phyloP scores from a whole-genome alignment of 2,888 invertebrate genomes.

The Laothoe populi region DNA sequence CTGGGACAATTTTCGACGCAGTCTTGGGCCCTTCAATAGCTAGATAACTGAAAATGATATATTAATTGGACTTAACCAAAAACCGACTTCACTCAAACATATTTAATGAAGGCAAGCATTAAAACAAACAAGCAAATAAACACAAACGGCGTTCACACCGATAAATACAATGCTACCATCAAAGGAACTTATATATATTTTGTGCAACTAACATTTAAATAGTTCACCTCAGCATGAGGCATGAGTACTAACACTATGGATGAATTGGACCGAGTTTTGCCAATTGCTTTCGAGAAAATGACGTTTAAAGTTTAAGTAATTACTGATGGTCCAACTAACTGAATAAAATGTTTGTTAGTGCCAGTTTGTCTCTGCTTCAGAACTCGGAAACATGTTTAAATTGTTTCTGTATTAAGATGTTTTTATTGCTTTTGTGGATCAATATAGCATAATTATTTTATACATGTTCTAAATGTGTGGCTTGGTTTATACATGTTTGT shows the following conservation, averaged over 20 bases:
- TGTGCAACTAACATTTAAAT: conserved; percentile 31
- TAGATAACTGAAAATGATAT: conserved; percentile 1
- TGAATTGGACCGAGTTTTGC: neutral
- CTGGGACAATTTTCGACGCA: too few relatives aligned
- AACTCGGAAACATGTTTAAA: too few relatives aligned
- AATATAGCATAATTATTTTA: too few relatives aligned
- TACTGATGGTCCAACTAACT: too few relatives aligned
- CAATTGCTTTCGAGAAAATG: too few relatives aligned
- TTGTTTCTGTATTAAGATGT: too few relatives aligned
- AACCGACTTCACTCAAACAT: neutral
- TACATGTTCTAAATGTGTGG: too few relatives aligned
- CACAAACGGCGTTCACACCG: conserved; percentile 23
- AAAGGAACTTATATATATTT: conserved; percentile 32
- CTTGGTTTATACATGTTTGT: too few relatives aligned
- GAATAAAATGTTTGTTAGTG: too few relatives aligned
- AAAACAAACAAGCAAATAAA: conserved; percentile 24
- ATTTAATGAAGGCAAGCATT: neutral
- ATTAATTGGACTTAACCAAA: neutral
- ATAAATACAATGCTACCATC: conserved; percentile 30
- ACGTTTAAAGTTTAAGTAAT: too few relatives aligned
- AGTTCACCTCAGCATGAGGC: neutral
- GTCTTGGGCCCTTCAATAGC: neutral
- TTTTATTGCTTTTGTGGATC: too few relatives aligned
- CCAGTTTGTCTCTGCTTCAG: too few relatives aligned
- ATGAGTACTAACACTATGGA: neutral